Evolutionary conservation across 2,888 invertebrate genomes (phyloP).

Genomic region (Drosophila hamatofila): DNA sequence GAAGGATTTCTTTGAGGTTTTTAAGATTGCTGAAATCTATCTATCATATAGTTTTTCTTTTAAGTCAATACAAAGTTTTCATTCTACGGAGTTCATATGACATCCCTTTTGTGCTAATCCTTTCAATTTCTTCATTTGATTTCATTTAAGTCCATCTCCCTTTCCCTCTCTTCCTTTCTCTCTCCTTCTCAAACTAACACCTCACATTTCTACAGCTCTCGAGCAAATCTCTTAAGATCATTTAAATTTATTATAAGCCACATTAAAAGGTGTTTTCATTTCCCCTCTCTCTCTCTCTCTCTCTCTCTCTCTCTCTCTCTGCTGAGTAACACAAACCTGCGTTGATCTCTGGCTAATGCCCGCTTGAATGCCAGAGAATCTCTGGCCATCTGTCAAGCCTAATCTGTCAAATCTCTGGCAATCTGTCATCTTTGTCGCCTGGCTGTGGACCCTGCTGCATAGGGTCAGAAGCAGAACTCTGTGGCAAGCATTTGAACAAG

Average conservation of each 20-base stretch:
- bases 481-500: conserved; percentile 9
- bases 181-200: neutral
- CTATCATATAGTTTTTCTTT: too few species aligned
- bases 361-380: neutral
- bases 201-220: neutral
- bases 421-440: conserved; percentile 36
- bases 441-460: conserved; percentile 23
- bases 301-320: too few species aligned
- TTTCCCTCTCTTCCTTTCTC: neutral
- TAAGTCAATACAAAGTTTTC: too few species aligned
- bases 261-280: neutral
- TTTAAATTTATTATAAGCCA: conserved; percentile 1
- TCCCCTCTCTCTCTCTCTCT: too few species aligned
- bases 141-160: too few species aligned
- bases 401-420: conserved; percentile 7
- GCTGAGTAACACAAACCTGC: neutral
- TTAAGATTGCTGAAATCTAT: too few species aligned
- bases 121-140: neutral
- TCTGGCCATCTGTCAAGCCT: conserved; percentile 3
- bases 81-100: too few species aligned
- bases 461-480: neutral
- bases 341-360: conserved; percentile 1
- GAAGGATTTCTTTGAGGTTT: too few species aligned
- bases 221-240: neutral
- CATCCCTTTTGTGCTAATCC: too few species aligned